Evolutionary conservation across 1,140 invertebrate species (phyloP).

Genomic region (Panulirus ornatus): DNA sequence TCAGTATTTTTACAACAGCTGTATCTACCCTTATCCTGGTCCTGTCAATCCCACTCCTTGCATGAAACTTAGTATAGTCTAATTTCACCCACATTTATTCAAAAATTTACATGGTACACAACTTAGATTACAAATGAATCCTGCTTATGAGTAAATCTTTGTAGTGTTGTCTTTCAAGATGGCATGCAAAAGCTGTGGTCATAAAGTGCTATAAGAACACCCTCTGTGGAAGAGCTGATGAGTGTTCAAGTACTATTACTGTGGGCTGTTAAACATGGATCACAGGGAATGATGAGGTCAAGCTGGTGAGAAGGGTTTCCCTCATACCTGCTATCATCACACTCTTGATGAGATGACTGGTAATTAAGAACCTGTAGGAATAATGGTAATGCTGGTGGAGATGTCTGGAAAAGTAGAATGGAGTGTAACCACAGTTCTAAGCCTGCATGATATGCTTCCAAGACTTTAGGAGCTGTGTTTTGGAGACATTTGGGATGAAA

Average conservation of each 20-base stretch:
- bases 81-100: too few species aligned
- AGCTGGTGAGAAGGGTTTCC: constrained; percentile 74
- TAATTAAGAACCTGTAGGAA: constrained; percentile 76
- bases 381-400: constrained; percentile 74
- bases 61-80: constrained; percentile 25
- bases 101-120: too few species aligned
- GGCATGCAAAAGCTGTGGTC: constrained; percentile 48
- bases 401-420: constrained; percentile 78
- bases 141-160: too few species aligned
- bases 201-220: constrained; percentile 61
- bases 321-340: constrained; percentile 48
- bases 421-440: constrained; percentile 82
- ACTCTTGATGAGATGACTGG: constrained; percentile 55
- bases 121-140: too few species aligned
- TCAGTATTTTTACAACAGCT: background rate
- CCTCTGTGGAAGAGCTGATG: constrained; percentile 38
- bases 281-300: constrained; percentile 75
- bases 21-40: background rate
- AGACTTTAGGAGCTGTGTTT: constrained; percentile 82
- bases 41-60: background rate
- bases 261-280: constrained; percentile 75
- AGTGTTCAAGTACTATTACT: constrained; percentile 1
- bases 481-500: constrained; percentile 84
- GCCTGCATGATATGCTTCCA: constrained; percentile 81
- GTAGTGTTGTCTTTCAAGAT: too few species aligned